These are phyloP conservation scores for Papilio polyxenes DNA, from an alignment of 1,140 invertebrate genomes.

Conservation along the genomic window DNA sequence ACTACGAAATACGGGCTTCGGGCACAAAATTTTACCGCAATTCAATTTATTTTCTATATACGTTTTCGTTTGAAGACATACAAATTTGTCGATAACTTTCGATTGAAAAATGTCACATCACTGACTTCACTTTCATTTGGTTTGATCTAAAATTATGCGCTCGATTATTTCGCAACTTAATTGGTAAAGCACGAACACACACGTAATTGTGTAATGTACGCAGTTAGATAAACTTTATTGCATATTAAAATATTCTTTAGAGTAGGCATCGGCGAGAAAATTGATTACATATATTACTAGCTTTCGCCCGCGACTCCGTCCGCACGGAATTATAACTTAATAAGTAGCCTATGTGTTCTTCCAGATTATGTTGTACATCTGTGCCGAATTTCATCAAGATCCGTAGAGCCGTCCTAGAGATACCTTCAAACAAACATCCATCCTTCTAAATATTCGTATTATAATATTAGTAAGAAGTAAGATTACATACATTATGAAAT, in stretches of 20 bases:
- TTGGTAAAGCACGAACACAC: slow-evolving; percentile 38
- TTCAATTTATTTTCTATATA: background rate
- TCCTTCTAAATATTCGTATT: too few species aligned
- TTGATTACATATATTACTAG: background rate
- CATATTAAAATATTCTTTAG: slow-evolving; percentile 12
- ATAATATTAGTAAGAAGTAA: too few species aligned
- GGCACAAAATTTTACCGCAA: background rate
- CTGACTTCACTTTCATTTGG: slow-evolving; percentile 29
- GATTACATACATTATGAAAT: background rate
- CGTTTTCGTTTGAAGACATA: background rate
- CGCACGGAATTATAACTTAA: too few species aligned
- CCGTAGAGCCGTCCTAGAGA: too few species aligned
- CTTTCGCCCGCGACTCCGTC: too few species aligned
- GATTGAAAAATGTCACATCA: background rate
- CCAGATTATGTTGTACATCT: too few species aligned
- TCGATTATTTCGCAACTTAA: slow-evolving; percentile 47
- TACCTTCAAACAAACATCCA: too few species aligned
- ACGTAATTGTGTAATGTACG: slow-evolving; percentile 34
- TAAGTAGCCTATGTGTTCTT: too few species aligned
- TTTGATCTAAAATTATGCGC: slow-evolving; percentile 42
- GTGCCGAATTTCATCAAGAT: too few species aligned
- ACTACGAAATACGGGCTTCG: too few species aligned
- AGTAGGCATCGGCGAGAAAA: slow-evolving; percentile 10
- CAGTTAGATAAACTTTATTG: background rate
- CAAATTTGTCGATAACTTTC: slow-evolving; percentile 34